A percentile compares a stretch with the other conserved stretches of the same genome.
Conservation (phyloP, 2,888 invertebrate species). For the Drosophila mercatorum region DNA sequence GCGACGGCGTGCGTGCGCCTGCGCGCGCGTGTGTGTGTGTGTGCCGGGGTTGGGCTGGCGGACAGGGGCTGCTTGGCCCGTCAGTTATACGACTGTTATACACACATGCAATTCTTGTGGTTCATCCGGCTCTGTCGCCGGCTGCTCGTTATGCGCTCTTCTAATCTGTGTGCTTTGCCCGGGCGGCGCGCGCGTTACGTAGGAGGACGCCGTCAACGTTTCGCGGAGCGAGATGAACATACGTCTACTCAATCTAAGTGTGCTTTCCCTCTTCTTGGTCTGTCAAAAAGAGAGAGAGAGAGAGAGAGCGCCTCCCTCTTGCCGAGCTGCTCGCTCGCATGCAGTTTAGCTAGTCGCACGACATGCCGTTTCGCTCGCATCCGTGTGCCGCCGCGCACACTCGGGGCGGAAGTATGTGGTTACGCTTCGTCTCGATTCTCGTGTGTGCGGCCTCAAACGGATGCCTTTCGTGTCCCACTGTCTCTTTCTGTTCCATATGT, state of each 20-base stretch:
- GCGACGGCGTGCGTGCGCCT: slow-evolving; percentile 3
- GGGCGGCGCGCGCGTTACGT: slow-evolving; percentile 23
- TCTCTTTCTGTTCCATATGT: slow-evolving; percentile 25
- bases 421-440: slow-evolving; percentile 51
- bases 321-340: slow-evolving; percentile 6
- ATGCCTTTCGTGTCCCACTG: slow-evolving; percentile 26
- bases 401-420: slow-evolving; percentile 58
- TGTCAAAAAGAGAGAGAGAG: neutral
- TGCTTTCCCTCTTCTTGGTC: neutral
- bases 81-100: slow-evolving; percentile 21
- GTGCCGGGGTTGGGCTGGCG: slow-evolving; percentile 1
- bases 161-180: slow-evolving; percentile 13
- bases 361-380: slow-evolving; percentile 56
- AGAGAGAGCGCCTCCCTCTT: slow-evolving; percentile 7
- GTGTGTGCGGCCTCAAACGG: slow-evolving; percentile 41
- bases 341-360: neutral
- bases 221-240: slow-evolving; percentile 44
- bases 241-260: slow-evolving; percentile 6
- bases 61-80: slow-evolving; percentile 22
- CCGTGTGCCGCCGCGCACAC: slow-evolving; percentile 50
- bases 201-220: slow-evolving; percentile 18
- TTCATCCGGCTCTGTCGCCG: slow-evolving; percentile 1
- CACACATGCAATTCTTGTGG: slow-evolving; percentile 18
- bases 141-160: slow-evolving; percentile 15
- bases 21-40: slow-evolving; percentile 8